Evolutionary conservation across 2,888 invertebrate species (phyloP).

Genomic region (Crioceris asparagi): DNA sequence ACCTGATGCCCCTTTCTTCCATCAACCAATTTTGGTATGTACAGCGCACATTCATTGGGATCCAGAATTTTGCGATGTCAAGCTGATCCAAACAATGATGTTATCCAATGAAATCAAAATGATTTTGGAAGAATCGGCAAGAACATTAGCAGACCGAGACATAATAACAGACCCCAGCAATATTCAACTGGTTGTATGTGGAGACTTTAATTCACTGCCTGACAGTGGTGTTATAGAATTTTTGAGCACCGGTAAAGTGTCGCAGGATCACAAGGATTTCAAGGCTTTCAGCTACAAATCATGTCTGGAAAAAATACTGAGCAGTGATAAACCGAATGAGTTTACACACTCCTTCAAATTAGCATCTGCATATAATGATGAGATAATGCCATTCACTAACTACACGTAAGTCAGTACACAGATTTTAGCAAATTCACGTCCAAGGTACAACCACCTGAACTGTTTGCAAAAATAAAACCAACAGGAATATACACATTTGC

Average conservation of each 20-base stretch:
- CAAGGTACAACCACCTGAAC: no score
- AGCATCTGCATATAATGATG: slow-evolving; percentile 88
- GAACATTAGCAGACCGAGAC: slow-evolving; percentile 56
- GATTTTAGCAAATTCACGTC: no score
- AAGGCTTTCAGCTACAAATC: slow-evolving; percentile 90
- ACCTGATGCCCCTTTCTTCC: slow-evolving; percentile 62
- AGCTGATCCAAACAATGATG: slow-evolving; percentile 99
- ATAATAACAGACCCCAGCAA: slow-evolving; percentile 63
- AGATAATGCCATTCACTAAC: slow-evolving; percentile 96
- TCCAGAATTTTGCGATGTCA: slow-evolving; percentile 98
- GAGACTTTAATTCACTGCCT: slow-evolving; percentile 97
- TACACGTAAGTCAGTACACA: slow-evolving; percentile 78
- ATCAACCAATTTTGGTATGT: slow-evolving; percentile 86
- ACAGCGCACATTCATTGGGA: slow-evolving; percentile 99
- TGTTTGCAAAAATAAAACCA: no score
- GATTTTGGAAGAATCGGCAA: slow-evolving; percentile 77
- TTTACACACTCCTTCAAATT: slow-evolving; percentile 95
- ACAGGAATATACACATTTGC: no score
- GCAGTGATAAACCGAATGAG: slow-evolving; percentile 74
- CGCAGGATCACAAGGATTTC: slow-evolving; percentile 90
- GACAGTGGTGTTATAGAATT: slow-evolving; percentile 97
- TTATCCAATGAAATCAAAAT: slow-evolving; percentile 85
- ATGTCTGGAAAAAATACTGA: slow-evolving; percentile 80
- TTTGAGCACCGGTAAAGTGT: slow-evolving; percentile 80
- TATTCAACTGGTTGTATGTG: slow-evolving; percentile 82